Evolutionary conservation across 53 echinoderm and acorn worm species (phyloP).

Genomic region (Glandiceps talaboti): DNA sequence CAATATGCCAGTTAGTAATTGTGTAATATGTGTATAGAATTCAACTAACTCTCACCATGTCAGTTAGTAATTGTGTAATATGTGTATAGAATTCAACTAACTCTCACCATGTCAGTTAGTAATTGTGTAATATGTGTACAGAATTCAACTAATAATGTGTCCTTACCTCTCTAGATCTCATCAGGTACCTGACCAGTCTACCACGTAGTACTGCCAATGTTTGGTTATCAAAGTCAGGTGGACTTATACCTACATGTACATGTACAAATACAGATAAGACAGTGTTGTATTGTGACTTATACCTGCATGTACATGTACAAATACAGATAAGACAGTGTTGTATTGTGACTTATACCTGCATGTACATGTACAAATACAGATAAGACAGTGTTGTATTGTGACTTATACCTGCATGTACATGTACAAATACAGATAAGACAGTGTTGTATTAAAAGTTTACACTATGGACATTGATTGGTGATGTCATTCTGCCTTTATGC

Average conservation of each 20-base stretch:
- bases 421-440: background rate
- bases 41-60: no score
- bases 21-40: no score
- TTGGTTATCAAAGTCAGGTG: conserved; percentile 90
- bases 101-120: no score
- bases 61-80: no score
- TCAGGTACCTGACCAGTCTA: conserved; percentile 84
- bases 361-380: conserved; percentile 4
- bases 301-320: conserved; percentile 4
- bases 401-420: background rate
- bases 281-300: background rate
- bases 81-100: no score
- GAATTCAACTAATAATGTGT: no score
- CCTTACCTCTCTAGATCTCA: conserved; percentile 98
- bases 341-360: background rate
- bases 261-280: conserved; percentile 1
- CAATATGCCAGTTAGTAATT: no score
- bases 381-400: background rate
- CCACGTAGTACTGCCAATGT: conserved; percentile 88
- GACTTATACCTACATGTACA: conserved; percentile 53
- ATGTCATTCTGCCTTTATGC: no score
- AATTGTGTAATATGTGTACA: no score
- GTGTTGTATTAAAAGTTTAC: background rate
- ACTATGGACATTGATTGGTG: no score
- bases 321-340: background rate